A percentile compares a stretch with the other conserved stretches of the same genome.
These are phyloP conservation scores for Clostera curtula DNA, from an alignment of 2,888 invertebrate species.

Conservation along the genomic window DNA sequence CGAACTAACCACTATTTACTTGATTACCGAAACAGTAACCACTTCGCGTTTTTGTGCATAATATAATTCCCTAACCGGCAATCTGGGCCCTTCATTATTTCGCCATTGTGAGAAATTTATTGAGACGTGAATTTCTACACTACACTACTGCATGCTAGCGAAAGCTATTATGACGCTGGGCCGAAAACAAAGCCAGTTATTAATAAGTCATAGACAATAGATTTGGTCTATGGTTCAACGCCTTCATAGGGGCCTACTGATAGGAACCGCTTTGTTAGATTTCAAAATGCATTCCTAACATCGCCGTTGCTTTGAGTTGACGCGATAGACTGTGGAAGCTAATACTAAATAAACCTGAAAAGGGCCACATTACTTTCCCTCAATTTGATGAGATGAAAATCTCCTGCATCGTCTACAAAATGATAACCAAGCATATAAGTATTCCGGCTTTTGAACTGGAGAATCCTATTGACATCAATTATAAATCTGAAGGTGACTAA, in stretches of 20 bases:
- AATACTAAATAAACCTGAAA: conserved; percentile 7
- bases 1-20: too few species aligned
- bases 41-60: neutral
- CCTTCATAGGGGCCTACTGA: conserved; percentile 23
- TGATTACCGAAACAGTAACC: conserved; percentile 2
- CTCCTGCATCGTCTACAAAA: conserved; percentile 14
- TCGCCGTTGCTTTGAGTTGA: neutral
- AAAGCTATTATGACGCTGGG: conserved; percentile 14
- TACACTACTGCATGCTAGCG: conserved; percentile 9
- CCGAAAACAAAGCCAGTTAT: conserved; percentile 23
- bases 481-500: too few species aligned
- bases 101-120: conserved; percentile 2
- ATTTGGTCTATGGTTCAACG: conserved; percentile 30
- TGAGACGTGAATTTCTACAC: conserved; percentile 10
- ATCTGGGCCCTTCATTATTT: conserved; percentile 4
- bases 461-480: conserved; percentile 16
- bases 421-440: too few species aligned
- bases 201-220: conserved; percentile 31
- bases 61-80: conserved; percentile 6
- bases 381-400: conserved; percentile 11
- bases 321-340: conserved; percentile 9
- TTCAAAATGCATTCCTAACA: too few species aligned
- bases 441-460: conserved; percentile 19
- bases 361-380: conserved; percentile 11
- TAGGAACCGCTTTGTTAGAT: neutral